A percentile compares a stretch with the other conserved stretches of the same genome.
Conservation (phyloP, 2,113 vertebrate genomes). For the Oriolus oriolus region DNA sequence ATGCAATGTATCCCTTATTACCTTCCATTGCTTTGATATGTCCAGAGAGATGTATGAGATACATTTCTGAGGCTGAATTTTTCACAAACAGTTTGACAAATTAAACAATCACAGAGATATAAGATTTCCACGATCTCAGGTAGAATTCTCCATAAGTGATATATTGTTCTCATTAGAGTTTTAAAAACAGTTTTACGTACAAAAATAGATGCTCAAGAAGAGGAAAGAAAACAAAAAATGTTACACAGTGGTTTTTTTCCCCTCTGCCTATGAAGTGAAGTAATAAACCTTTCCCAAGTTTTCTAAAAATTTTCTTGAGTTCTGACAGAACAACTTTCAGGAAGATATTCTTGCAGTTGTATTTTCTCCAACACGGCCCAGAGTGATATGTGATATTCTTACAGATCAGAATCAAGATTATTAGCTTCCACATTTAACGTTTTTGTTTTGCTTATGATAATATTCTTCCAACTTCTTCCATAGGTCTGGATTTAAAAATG, state of each 20-base stretch:
- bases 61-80: constrained; percentile 33
- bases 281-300: background rate
- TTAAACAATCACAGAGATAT: constrained; percentile 49
- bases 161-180: constrained; percentile 39
- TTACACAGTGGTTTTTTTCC: background rate
- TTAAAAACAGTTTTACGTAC: constrained; percentile 24
- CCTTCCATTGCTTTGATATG: background rate
- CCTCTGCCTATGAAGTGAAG: background rate
- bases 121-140: constrained; percentile 30
- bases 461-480: background rate
- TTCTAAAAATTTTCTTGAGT: background rate
- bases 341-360: background rate
- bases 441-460: background rate
- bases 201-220: constrained; percentile 7
- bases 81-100: constrained; percentile 47
- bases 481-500: background rate
- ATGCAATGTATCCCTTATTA: constrained; percentile 25
- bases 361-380: background rate
- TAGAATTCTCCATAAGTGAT: constrained; percentile 41
- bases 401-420: background rate
- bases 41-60: constrained; percentile 24
- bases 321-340: background rate
- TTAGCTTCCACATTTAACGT: background rate
- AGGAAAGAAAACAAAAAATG: background rate
- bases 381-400: background rate